Evolutionary conservation across 1,140 invertebrate genomes (phyloP).

Genomic region (Cardiocondyla obscurior): DNA sequence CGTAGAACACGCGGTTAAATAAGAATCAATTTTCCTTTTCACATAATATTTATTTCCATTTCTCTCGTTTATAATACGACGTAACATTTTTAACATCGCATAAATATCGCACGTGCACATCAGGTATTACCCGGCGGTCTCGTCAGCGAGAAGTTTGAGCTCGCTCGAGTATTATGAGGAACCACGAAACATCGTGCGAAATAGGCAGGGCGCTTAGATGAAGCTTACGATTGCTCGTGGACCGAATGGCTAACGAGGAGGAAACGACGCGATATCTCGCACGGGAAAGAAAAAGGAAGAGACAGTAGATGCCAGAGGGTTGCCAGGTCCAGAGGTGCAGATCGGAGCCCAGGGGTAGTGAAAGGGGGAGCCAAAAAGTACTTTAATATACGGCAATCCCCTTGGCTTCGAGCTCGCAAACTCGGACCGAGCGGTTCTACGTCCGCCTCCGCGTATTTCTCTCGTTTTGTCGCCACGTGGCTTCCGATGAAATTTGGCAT

Average conservation of each 20-base stretch:
- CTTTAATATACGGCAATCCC: slow-evolving; percentile 81
- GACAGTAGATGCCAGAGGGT: slow-evolving; percentile 32
- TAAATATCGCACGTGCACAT: not conserved
- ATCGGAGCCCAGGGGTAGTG: slow-evolving; percentile 59
- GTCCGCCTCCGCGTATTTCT: slow-evolving; percentile 58
- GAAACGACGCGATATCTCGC: slow-evolving; percentile 40
- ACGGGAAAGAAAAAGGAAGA: slow-evolving; percentile 51
- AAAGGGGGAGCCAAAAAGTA: slow-evolving; percentile 76
- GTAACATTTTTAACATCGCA: not conserved
- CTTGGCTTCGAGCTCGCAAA: slow-evolving; percentile 78
- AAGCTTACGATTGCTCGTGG: slow-evolving; percentile 71
- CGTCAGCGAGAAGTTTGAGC: slow-evolving; percentile 21
- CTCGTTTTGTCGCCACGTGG: slow-evolving; percentile 68
- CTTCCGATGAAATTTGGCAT: slow-evolving; percentile 80
- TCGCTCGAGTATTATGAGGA: slow-evolving; percentile 53
- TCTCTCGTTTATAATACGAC: not conserved
- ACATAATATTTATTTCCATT: not conserved
- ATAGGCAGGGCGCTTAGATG: slow-evolving; percentile 68
- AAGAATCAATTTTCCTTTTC: not conserved
- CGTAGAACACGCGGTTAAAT: no score
- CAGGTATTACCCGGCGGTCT: not conserved
- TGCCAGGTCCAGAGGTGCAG: slow-evolving; percentile 56
- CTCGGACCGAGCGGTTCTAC: slow-evolving; percentile 72
- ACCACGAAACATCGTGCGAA: slow-evolving; percentile 63
- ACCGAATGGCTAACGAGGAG: slow-evolving; percentile 70